Base-by-base conservation (phyloP, 2,888 invertebrate genomes). In the Heteromurus nitidus region DNA sequence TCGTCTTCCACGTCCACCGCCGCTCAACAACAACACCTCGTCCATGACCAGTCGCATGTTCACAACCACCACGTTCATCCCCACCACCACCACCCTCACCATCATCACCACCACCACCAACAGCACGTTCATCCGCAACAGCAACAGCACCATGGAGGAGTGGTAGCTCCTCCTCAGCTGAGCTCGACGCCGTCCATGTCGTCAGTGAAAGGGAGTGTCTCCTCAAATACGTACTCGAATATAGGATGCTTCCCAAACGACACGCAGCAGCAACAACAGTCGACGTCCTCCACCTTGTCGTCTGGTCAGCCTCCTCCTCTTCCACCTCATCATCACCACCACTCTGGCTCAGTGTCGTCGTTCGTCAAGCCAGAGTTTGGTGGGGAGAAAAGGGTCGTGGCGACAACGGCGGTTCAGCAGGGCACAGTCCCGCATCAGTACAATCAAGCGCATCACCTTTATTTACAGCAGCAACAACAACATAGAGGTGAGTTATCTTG, bases 31-130 rank as follows among this genome's bases (percentile, higher is more conserved):
- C n/a, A n/a, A 36, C 36, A 36, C 22, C 36, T 42, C 65, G 9
- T 18, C 24, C 44, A 36, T 20, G 42, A 65, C 20, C 24, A 24
- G 11, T 18, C 13, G 20, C 31, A n/a, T n/a, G n/a, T n/a, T n/a
- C n/a, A 62, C 44, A 13, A 65, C 42, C 50, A 69, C 31, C 50
- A 50, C 22, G 11, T 11, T 62, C 31, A n/a, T 22, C 24, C 26
- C 22, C 58, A 58, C 7, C 58, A 58, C 9, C 58, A 58, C 13
- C 58, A 58, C 24, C 24, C 13, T 58, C 58, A 58, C 24, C 58
- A 62, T 31, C 62, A 62, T 18, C 62, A 31, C 16, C 28, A 62
- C n/a, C 28, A 36, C 22, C 64, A 64, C 22, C 42, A 31, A 9
- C 64, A 64, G 3, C 9, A 42, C 9, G 9, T 20, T 16, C 20